Conservation (phyloP, 2,888 invertebrate genomes). For the Eurytoma adleriae region DNA sequence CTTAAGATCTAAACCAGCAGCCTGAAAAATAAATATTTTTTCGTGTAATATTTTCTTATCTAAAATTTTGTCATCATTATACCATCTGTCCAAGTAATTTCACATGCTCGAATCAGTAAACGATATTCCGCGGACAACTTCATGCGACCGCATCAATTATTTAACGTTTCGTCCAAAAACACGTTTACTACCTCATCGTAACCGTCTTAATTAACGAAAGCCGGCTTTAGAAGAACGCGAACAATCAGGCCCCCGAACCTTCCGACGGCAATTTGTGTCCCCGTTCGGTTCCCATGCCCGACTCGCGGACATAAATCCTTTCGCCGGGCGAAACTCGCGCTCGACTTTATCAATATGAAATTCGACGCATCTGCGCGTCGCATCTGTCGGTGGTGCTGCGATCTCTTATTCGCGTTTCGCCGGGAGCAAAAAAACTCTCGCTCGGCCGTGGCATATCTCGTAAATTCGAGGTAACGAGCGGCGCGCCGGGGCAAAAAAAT, state of each 20-base stretch:
- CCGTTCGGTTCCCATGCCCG: slow-evolving; percentile 5
- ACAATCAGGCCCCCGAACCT: slow-evolving; percentile 18
- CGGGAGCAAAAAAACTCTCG: neutral
- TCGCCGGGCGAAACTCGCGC: slow-evolving; percentile 24
- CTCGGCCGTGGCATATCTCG: slow-evolving; percentile 32
- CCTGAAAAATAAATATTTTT: slow-evolving; percentile 78
- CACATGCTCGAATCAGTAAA: too few relatives aligned
- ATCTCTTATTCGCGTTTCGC: slow-evolving; percentile 3
- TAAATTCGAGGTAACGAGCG: slow-evolving; percentile 54
- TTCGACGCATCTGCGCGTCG: slow-evolving; percentile 37
- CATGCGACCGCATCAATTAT: neutral
- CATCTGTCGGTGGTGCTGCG: slow-evolving; percentile 9
- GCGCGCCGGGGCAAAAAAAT: slow-evolving; percentile 41
- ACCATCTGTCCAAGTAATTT: too few relatives aligned
- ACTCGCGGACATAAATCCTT: neutral
- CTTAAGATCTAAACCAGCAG: slow-evolving; percentile 90
- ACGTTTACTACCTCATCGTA: neutral
- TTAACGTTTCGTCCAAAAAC: neutral
- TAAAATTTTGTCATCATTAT: too few relatives aligned
- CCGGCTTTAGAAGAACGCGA: slow-evolving; percentile 6
- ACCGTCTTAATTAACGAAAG: slow-evolving; percentile 33
- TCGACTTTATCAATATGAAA: slow-evolving; percentile 47
- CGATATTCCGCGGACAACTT: too few relatives aligned
- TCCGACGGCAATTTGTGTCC: slow-evolving; percentile 4
- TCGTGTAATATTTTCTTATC: too few relatives aligned